Conservation (phyloP, 2,797 vertebrate species). For the Brotula barbata region DNA sequence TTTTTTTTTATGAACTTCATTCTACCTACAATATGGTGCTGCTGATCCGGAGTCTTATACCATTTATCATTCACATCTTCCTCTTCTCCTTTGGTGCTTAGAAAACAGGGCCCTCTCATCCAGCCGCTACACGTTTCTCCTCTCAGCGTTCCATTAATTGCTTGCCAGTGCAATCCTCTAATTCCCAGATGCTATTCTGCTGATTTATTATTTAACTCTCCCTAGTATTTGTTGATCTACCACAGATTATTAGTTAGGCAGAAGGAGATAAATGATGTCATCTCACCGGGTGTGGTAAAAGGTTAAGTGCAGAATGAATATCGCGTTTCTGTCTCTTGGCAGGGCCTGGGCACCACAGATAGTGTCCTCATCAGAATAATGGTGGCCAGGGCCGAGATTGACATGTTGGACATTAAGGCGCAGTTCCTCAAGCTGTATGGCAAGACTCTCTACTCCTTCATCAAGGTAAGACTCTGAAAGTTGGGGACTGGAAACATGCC, state of each 20-base stretch:
- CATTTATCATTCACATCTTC: too few relatives aligned
- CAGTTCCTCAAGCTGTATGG: slow-evolving; percentile 90
- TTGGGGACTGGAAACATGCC: neutral
- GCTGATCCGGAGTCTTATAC: too few relatives aligned
- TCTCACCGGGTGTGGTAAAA: neutral
- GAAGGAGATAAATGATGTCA: neutral
- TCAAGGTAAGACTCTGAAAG: slow-evolving; percentile 83
- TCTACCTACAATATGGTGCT: too few relatives aligned
- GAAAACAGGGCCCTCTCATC: too few relatives aligned
- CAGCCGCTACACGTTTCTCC: too few relatives aligned
- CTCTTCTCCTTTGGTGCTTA: too few relatives aligned
- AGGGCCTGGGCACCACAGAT: slow-evolving; percentile 95
- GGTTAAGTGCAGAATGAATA: neutral
- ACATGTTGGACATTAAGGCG: slow-evolving; percentile 92
- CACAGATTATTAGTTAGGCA: neutral
- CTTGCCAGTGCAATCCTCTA: too few relatives aligned
- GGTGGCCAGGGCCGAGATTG: slow-evolving; percentile 91
- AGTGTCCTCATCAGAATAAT: slow-evolving; percentile 90
- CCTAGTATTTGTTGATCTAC: too few relatives aligned
- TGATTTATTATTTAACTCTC: too few relatives aligned
- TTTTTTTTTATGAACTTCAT: too few relatives aligned
- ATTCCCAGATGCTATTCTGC: too few relatives aligned
- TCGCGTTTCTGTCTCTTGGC: neutral
- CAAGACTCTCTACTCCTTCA: slow-evolving; percentile 94
- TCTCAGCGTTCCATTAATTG: too few relatives aligned